Percentiles rank a stretch among this genome's conserved stretches.
phyloP scores from a whole-genome alignment of 2,113 vertebrate genomes.

The Lophotis ruficrista region DNA sequence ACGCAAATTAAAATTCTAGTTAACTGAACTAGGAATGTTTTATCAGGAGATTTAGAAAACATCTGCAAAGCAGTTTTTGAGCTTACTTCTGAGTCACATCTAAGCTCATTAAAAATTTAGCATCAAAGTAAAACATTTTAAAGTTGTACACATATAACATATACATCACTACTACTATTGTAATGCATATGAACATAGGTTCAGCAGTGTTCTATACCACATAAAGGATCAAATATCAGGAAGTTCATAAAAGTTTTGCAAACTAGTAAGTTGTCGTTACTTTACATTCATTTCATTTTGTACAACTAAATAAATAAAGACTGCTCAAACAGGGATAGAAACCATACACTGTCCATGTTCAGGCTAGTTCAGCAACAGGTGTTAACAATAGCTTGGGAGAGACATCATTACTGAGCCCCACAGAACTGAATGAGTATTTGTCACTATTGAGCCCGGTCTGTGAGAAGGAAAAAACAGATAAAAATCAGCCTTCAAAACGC shows the following conservation, averaged over 20 bases:
- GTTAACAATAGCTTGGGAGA: neutral
- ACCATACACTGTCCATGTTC: neutral
- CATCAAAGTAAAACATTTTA: neutral
- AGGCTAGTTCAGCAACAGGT: neutral
- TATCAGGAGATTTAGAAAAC: neutral
- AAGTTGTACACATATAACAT: neutral
- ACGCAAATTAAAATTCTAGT: neutral
- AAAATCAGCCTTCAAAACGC: neutral
- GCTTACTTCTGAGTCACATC: neutral
- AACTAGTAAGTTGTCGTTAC: neutral
- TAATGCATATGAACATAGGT: neutral
- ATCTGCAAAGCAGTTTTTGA: neutral
- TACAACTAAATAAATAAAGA: neutral
- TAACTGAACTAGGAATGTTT: neutral
- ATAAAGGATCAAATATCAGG: neutral
- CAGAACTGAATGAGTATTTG: neutral
- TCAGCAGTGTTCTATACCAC: neutral
- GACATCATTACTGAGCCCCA: neutral
- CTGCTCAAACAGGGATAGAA: neutral
- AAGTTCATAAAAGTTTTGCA: neutral
- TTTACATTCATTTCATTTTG: neutral
- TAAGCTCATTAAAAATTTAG: neutral
- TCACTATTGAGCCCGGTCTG: neutral
- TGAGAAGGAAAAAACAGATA: neutral
- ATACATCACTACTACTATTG: neutral